Evolutionary conservation across 2,888 invertebrate species (phyloP).

Genomic region (Gnatocerus cornutus): DNA sequence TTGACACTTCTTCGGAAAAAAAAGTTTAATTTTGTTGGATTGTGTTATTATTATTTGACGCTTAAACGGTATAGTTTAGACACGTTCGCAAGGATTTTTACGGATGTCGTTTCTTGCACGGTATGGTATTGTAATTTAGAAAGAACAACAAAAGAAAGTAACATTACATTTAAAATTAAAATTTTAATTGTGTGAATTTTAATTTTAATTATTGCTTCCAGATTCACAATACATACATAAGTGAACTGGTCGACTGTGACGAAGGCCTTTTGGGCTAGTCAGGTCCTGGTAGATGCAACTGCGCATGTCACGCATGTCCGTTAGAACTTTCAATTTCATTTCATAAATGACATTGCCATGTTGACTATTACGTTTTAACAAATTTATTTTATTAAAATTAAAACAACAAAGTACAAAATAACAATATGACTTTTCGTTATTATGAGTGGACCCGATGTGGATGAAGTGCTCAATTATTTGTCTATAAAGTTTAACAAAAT

Average conservation of each 20-base stretch:
- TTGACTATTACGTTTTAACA: conserved; percentile 26
- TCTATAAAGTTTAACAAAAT: conserved; percentile 64
- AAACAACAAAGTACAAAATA: conserved; percentile 29
- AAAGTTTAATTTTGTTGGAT: too few species aligned
- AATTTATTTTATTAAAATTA: conserved; percentile 4
- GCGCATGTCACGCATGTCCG: conserved; percentile 44
- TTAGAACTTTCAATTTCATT: conserved; percentile 42
- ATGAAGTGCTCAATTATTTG: conserved; percentile 61
- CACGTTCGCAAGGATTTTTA: too few species aligned
- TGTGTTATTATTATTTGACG: too few species aligned
- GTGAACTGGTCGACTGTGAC: background rate
- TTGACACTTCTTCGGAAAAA: too few species aligned
- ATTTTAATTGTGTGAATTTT: too few species aligned
- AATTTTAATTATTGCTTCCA: too few species aligned
- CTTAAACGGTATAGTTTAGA: too few species aligned
- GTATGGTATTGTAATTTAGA: too few species aligned
- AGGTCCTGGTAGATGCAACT: conserved; percentile 21
- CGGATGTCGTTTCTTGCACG: too few species aligned
- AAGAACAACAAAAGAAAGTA: too few species aligned
- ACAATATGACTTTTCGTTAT: conserved; percentile 39
- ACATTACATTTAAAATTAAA: too few species aligned
- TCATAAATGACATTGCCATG: conserved; percentile 39
- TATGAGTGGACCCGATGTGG: conserved; percentile 62
- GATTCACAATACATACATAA: background rate
- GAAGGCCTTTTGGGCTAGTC: background rate